Evolutionary conservation across 2,113 vertebrate species (phyloP).

Genomic region (Megaptera novaeangliae): DNA sequence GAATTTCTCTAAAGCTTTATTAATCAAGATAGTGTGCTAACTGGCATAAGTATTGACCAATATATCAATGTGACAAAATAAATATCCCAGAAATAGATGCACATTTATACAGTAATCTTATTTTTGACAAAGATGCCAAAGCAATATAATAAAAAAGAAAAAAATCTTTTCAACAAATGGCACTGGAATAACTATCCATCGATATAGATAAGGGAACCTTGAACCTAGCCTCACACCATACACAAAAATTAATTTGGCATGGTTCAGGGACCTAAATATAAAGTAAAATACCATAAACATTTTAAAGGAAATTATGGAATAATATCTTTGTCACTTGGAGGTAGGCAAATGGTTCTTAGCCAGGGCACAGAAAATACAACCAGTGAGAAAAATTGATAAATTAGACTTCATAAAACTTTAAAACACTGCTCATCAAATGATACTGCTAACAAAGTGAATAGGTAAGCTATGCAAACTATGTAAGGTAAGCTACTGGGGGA

Average conservation of each 20-base stretch:
- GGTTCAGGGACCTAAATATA: background rate
- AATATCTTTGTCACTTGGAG: background rate
- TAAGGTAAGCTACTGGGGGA: background rate
- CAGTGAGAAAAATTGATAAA: background rate
- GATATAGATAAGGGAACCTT: background rate
- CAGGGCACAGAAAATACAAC: background rate
- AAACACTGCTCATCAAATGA: background rate
- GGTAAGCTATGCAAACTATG: background rate
- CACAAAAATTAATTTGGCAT: background rate
- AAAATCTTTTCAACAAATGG: slow-evolving; percentile 4
- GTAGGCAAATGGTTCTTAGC: background rate
- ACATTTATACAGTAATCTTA: background rate
- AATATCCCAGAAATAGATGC: background rate
- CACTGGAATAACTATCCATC: background rate
- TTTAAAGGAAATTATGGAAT: background rate
- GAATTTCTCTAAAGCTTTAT: background rate
- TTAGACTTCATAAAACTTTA: background rate
- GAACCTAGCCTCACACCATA: background rate
- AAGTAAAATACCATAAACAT: background rate
- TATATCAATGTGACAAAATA: background rate
- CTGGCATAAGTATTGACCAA: background rate
- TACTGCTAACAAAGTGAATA: background rate
- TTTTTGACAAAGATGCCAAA: slow-evolving; percentile 22
- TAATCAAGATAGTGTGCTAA: background rate
- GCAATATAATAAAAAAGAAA: background rate